Base-by-base conservation (phyloP, 2,888 invertebrate species). In the Scaptomyza polygonia region DNA sequence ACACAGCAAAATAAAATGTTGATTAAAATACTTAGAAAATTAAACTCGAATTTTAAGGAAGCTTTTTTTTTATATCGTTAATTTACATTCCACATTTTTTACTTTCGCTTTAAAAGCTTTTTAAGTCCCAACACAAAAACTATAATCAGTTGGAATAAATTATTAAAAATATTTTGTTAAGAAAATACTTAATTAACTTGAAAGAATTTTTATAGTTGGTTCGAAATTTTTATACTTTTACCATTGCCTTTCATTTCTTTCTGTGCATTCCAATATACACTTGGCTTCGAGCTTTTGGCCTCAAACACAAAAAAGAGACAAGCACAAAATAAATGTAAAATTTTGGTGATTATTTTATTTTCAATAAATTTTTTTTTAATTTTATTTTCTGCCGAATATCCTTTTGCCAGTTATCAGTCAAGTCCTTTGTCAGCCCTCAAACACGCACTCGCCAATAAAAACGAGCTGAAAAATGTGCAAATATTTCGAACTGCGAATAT, bases 371-470 rank as follows among this genome's bases (percentile, higher is more conserved):
- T 54, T 47, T 48, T 56, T 55, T 63, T 62, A 52, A 45, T 21
- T 21, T 3, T 55, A 48, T 63, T 56, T 64, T 59, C 47, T 61
- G 66, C 3, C n/a, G 61, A 52, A 52, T 72, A 67, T 25, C 21
- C 49, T 36, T 39, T 71, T 65, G 62, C 25, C 72, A 74, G 77
- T 57, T 77, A 69, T 85, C 67, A 65, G 82, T 81, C 79, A 67
- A 66, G 66, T 67, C 74, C 69, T 81, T 81, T 81, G 81, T 79
- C 79, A 79, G 77, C 25, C 44, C 58, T 45, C 59, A 47, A 49
- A 63, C 54, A 67, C 65, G 63, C 57, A 47, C 72, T 18, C 48
- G 18, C 77, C 67, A 85, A 85, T 79, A 58, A 79, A 77, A 82
- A 62, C 57, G 54, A 67, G 63, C 32, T 71, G 75, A 84, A 83